Evolutionary conservation across 2,113 vertebrate genomes (phyloP).

Genomic region (Orientallactaga bullata): DNA sequence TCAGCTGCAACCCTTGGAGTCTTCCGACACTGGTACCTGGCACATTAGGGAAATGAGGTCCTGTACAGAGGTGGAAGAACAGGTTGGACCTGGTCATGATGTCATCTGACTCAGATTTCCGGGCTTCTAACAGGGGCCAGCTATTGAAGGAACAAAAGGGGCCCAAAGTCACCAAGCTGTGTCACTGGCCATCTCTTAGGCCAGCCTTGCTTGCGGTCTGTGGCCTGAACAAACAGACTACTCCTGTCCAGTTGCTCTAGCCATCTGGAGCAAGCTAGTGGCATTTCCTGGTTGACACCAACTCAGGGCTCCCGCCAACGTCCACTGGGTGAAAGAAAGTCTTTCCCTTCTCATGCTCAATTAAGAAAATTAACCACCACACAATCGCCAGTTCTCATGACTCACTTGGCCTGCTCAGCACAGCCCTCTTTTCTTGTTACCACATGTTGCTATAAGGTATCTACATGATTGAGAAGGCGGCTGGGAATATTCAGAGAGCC

Average conservation of each 20-base stretch:
- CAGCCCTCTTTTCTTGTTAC: background rate
- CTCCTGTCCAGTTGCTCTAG: background rate
- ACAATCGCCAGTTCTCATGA: constrained; percentile 46
- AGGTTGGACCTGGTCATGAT: background rate
- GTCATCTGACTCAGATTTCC: background rate
- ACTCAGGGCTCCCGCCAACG: background rate
- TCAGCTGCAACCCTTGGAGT: background rate
- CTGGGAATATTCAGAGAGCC: background rate
- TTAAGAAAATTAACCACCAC: background rate
- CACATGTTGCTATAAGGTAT: background rate
- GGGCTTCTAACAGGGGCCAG: background rate
- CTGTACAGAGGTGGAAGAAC: background rate
- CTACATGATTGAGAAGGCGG: background rate
- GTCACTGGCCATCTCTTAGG: background rate
- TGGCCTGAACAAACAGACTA: background rate
- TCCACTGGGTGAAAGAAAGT: background rate
- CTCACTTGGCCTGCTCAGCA: background rate
- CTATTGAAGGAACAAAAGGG: background rate
- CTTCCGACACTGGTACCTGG: background rate
- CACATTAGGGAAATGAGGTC: background rate
- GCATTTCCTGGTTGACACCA: background rate
- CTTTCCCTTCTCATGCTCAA: constrained; percentile 24
- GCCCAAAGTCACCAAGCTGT: fast-evolving
- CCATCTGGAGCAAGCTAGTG: background rate
- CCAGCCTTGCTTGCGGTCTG: background rate